Base-by-base conservation (phyloP, 53 echinoderm and acorn worm species). In the Paelopatides confundens region DNA sequence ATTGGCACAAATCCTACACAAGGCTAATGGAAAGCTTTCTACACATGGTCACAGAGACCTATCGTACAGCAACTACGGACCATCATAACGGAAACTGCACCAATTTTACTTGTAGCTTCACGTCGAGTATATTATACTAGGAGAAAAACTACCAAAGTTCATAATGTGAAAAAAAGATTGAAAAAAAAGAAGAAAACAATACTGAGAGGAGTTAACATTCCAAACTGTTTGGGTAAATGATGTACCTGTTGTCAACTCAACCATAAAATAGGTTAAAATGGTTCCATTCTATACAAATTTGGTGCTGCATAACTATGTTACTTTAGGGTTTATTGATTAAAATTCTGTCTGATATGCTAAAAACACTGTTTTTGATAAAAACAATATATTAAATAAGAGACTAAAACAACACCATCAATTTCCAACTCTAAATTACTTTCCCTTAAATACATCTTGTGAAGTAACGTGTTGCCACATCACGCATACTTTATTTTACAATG, bases 11-110 rank as follows among this genome's bases (percentile, higher is more conserved):
- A 21, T 2, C 24, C 21, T 58, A 58, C 17, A 58, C 58, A 26
- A 74, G 74, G 46, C 74, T 24, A 46, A 43, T 74, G 74, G 74
- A 74, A 74, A 74, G 74, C 74, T 74, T 74, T 39, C 74, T 74
- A 74, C 74, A 74, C 74, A 74, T 21, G 21, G 21, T 17, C 18
- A 18, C 58, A 58, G 21, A 58, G 58, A 58, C 58, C 58, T 58
- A 58, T 4, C 58, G 24, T 58, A 17, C 21, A n/a, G 58, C 58
- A 58, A 58, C 58, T 58, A 58, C 58, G n/a, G 24, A 58, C 58
- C 58, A 58, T 21, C 21, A 6, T 58, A 58, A n/a, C 2, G 58
- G 58, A 21, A 23, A 18, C 58, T 17, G 58, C 58, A 58, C 21
- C 17, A n/a, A 23, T 15, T n/a, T 58, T 58, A 58, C 58, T 43